Conservation (phyloP, 1,140 invertebrate genomes). For the Hetaerina americana region DNA sequence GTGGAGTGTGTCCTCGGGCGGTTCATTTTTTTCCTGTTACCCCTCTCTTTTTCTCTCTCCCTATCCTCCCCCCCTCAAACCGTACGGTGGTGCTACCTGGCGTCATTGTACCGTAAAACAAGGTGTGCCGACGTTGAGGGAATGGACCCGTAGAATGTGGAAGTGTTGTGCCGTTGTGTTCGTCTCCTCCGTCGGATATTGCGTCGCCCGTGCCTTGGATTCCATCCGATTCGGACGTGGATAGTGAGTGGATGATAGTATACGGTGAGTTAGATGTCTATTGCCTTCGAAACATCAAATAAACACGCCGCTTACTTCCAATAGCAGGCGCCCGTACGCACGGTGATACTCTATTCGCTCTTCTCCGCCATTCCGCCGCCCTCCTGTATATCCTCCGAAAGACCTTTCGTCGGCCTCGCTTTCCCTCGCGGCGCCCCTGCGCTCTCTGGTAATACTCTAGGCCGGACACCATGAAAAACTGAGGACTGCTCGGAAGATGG, state of each 20-base stretch:
- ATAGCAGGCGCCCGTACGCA: background rate
- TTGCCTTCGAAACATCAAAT: background rate
- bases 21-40: background rate
- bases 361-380: background rate
- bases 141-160: background rate
- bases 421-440: too few relatives aligned
- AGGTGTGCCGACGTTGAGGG: constrained; percentile 7
- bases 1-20: background rate
- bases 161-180: background rate
- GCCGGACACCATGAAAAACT: background rate
- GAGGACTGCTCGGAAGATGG: background rate
- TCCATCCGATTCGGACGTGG: background rate
- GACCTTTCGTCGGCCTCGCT: too few relatives aligned
- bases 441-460: background rate
- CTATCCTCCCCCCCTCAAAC: background rate
- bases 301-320: background rate
- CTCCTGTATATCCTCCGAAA: background rate
- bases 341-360: background rate
- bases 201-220: background rate
- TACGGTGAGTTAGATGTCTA: background rate
- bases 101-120: constrained; percentile 8
- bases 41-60: background rate
- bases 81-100: constrained; percentile 7
- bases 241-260: background rate
- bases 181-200: background rate